phyloP scores from a whole-genome alignment of 2,888 invertebrate genomes.

The Conops quadrifasciatus region DNA sequence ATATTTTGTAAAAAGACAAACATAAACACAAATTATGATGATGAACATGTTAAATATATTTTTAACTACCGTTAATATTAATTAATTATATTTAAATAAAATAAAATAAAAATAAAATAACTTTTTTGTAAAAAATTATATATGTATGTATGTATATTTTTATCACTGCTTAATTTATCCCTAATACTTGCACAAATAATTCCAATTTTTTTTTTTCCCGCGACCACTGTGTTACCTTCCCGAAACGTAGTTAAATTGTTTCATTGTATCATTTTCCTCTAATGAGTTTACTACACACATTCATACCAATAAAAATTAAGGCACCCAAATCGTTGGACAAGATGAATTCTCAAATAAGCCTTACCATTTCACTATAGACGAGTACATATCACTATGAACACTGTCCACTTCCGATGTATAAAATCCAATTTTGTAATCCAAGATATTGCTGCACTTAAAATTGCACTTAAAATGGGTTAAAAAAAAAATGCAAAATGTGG shows the following conservation, averaged over 20 bases:
- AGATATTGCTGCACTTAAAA: no score
- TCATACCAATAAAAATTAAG: background rate
- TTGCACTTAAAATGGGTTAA: no score
- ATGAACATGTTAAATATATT: slow-evolving; percentile 49
- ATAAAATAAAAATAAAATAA: slow-evolving; percentile 46
- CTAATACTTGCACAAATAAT: background rate
- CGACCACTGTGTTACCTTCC: no score
- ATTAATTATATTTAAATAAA: slow-evolving; percentile 54
- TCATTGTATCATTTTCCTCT: background rate
- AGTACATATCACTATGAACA: no score
- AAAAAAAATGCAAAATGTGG: no score
- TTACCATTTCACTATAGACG: no score
- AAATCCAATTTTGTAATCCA: no score
- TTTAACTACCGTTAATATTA: slow-evolving; percentile 54
- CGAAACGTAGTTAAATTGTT: background rate
- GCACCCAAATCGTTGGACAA: background rate
- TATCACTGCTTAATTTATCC: background rate
- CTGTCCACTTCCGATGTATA: no score
- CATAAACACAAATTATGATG: slow-evolving; percentile 17
- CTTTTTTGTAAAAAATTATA: slow-evolving; percentile 43
- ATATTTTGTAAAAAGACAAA: slow-evolving; percentile 37
- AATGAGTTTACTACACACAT: background rate
- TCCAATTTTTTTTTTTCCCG: no score
- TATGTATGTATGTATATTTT: slow-evolving; percentile 13
- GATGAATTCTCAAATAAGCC: no score